Percentiles rank a stretch among this genome's conserved stretches.
Evolutionary conservation across 2,113 vertebrate genomes (phyloP).

Genomic region (Sterna hirundo): DNA sequence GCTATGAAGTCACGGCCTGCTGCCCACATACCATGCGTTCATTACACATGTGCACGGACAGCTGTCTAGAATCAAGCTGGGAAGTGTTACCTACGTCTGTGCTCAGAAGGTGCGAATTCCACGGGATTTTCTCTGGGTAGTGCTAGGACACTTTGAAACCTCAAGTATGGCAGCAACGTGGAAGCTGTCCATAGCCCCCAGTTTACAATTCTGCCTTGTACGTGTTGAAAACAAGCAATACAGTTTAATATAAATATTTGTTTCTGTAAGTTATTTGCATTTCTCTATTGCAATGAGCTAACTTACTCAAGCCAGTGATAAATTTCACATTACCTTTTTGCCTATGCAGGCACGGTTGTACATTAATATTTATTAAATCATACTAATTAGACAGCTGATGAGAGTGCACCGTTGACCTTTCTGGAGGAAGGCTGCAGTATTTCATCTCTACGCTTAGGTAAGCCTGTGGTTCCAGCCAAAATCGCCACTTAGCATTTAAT

Average conservation of each 20-base stretch:
- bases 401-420: neutral
- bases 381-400: neutral
- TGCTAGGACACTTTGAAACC: neutral
- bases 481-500: neutral
- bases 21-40: neutral
- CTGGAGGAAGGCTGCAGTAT: neutral
- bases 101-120: neutral
- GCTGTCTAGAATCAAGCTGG: neutral
- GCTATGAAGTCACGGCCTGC: neutral
- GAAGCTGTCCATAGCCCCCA: neutral
- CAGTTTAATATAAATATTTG: neutral
- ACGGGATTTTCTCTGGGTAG: neutral
- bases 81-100: neutral
- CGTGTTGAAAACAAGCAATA: neutral
- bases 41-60: neutral
- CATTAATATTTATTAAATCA: slow-evolving; percentile 32
- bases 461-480: neutral
- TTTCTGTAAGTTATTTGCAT: neutral
- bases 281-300: neutral
- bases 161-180: neutral
- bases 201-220: neutral
- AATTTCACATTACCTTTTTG: neutral
- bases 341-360: neutral
- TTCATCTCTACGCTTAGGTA: neutral
- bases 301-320: neutral